Percentiles rank a stretch among this genome's conserved stretches.
Evolutionary conservation across 2,888 invertebrate genomes (phyloP).

Genomic region (Pyrgus malvae): DNA sequence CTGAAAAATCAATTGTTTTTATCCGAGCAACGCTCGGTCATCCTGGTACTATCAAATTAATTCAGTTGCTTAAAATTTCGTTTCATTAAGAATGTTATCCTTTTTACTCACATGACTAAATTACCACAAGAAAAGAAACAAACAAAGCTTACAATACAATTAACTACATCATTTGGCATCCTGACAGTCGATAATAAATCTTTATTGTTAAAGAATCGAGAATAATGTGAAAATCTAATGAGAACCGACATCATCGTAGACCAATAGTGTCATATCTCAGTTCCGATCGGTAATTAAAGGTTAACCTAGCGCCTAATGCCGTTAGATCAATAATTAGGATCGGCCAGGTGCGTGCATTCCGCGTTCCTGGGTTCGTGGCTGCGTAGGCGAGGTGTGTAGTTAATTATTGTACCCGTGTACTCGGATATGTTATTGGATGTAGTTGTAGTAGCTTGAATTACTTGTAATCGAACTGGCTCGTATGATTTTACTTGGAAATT

Average conservation of each 20-base stretch:
- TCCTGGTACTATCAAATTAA: too few relatives aligned
- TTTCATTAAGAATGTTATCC: too few relatives aligned
- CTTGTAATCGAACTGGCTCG: too few relatives aligned
- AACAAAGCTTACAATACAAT: too few relatives aligned
- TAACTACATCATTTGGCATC: too few relatives aligned
- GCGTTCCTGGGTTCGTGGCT: neutral
- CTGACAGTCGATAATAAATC: too few relatives aligned
- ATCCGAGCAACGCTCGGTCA: too few relatives aligned
- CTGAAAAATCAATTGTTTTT: too few relatives aligned
- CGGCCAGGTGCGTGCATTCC: constrained; percentile 47
- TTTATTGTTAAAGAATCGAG: neutral
- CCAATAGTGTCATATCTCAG: constrained; percentile 25
- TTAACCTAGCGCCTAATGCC: constrained; percentile 43
- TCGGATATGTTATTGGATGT: neutral
- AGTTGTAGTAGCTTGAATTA: too few relatives aligned
- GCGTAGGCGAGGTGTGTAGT: constrained; percentile 37
- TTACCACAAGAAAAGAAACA: too few relatives aligned
- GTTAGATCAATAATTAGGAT: constrained; percentile 65
- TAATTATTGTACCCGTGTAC: constrained; percentile 12
- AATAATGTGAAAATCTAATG: neutral
- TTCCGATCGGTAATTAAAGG: constrained; percentile 55
- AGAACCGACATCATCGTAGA: neutral
- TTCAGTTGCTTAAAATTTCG: too few relatives aligned
- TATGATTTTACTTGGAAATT: neutral
- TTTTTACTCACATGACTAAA: too few relatives aligned